Base-by-base conservation (phyloP, 2,113 vertebrate species). In the Hyperopisus bebe region DNA sequence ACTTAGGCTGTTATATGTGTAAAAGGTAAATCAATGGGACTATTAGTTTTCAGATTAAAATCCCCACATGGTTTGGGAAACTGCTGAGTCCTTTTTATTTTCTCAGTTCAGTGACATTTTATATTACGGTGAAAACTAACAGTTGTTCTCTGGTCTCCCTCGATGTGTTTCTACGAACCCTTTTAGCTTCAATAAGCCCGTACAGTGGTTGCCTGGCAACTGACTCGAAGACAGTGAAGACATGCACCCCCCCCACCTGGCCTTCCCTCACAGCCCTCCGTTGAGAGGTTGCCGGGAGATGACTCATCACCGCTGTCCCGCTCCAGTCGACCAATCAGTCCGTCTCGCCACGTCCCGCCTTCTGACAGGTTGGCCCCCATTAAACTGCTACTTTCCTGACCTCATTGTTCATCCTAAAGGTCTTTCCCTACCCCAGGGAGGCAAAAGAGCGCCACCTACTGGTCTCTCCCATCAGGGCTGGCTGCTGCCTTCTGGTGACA, bases 171-270 rank as follows among this genome's bases (percentile, higher is more conserved):
- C 27, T 6, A 9, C 42, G 13, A 47, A 86, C 10, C 83, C 83
- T 50, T 47, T 86, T 87, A 53, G 50, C n/a, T 87, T 55, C 48
- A 51, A 53, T 31, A 15, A 87, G 85, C 85, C n/a, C 35, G 50
- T 50, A 31, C 85, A 87, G 85, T 27, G n/a, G 85, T 51, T 86
- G 85, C 85, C 48, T 86, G 85, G 48, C 85, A 86, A 51, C 85
- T 86, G 85, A 53, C 85, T 86, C 48, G 48, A 51, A 47, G 84
- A 50, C 39, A 53, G 46, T n/a, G 39, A 51, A 27, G 82, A 51
- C 15, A n/a, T 53, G 48, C 48, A 19, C 84, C 44, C 84, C 27
- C 46, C 51, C 53, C 21, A 86, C 84, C 84, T 86, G 47, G 84
- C 84, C 84, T 51, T 19, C 44, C 24, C 46, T 31, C 47, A 27